Percentiles rank a stretch among this genome's conserved stretches.
Evolutionary conservation across 2,888 invertebrate genomes (phyloP).

Genomic region (Epinotia demarniana): DNA sequence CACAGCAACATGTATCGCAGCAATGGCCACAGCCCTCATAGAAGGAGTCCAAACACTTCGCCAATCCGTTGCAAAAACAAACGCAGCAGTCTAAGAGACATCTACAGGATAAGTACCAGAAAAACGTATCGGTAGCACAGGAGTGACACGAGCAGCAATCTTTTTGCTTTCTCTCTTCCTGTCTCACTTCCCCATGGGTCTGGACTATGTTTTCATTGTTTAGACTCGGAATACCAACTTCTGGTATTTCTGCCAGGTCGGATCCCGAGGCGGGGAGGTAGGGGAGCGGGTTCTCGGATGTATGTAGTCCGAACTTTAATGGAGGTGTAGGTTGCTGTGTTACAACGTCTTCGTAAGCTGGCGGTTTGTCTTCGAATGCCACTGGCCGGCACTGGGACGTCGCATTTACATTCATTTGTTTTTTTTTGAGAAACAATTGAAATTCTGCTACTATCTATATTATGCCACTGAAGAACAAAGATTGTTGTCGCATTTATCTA

Average conservation of each 20-base stretch:
- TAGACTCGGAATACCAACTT: neutral
- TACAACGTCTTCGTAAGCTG: neutral
- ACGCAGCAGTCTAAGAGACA: neutral
- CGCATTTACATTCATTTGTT: conserved; percentile 6
- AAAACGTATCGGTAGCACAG: neutral
- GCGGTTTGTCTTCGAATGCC: conserved; percentile 9
- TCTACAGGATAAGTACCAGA: neutral
- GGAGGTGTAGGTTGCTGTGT: neutral
- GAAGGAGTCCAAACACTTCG: conserved; percentile 2
- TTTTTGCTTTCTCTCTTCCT: neutral
- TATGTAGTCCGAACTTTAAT: neutral
- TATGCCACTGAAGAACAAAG: no score
- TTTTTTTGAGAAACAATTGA: neutral
- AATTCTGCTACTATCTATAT: no score
- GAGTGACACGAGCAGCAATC: neutral
- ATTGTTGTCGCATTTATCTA: no score
- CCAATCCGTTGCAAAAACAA: neutral
- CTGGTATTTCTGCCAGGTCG: neutral
- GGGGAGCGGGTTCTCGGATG: no score
- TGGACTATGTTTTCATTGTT: neutral
- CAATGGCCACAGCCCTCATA: conserved; percentile 10
- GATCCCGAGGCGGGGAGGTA: neutral
- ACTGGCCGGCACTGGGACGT: neutral
- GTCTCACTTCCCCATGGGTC: neutral
- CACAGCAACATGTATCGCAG: conserved; percentile 5